A percentile compares a stretch with the other conserved stretches of the same genome.
These are phyloP conservation scores for Triplophysa siluroides DNA, from an alignment of 2,113 vertebrate species.

Conservation along the genomic window DNA sequence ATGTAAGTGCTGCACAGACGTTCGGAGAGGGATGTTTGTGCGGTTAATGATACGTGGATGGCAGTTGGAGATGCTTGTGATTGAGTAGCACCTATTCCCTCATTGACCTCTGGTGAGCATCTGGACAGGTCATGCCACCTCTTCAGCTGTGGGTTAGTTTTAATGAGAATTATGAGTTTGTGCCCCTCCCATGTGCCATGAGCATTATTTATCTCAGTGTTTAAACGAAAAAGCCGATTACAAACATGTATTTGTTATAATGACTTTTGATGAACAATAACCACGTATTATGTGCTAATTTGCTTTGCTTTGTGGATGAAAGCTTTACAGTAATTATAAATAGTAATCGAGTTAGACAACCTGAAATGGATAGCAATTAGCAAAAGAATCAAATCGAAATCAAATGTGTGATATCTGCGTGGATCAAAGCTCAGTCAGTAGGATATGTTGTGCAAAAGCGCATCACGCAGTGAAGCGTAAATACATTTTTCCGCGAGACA, in stretches of 20 bases:
- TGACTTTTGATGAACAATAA: background rate
- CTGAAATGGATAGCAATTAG: background rate
- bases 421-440: background rate
- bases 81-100: conserved; percentile 24
- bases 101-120: conserved; percentile 22
- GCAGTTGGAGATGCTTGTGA: conserved; percentile 5
- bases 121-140: conserved; percentile 26
- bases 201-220: background rate
- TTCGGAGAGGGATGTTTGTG: background rate
- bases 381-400: background rate
- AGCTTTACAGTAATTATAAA: background rate
- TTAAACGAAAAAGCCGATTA: background rate
- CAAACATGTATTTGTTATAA: too few relatives aligned
- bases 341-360: background rate
- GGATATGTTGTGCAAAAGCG: background rate
- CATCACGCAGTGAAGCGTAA: background rate
- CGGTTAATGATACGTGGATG: conserved; percentile 5
- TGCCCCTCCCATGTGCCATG: background rate
- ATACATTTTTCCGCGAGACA: background rate
- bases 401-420: background rate
- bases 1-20: background rate
- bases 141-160: conserved; percentile 17
- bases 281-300: too few relatives aligned
- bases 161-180: conserved; percentile 29
- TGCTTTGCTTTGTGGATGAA: background rate